Percentiles rank a stretch among this genome's conserved stretches.
Conservation (phyloP, 2,888 invertebrate species). For the Bombyx huttoni region DNA sequence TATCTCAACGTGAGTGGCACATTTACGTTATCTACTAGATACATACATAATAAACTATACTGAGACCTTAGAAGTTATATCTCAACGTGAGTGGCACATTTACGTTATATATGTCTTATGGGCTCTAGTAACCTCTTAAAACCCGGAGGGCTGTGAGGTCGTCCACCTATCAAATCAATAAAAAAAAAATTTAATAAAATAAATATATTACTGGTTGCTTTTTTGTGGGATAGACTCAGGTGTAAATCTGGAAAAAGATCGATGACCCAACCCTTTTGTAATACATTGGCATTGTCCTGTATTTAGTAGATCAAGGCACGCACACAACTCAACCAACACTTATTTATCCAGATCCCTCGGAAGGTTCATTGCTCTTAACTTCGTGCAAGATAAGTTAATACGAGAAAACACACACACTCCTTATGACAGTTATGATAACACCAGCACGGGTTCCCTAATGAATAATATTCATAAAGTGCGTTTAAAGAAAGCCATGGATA, state of each 20-base stretch:
- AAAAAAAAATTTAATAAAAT: too few relatives aligned
- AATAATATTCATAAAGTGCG: slow-evolving; percentile 8
- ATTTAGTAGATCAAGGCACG: slow-evolving; percentile 11
- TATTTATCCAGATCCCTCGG: slow-evolving; percentile 30
- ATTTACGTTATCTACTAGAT: too few relatives aligned
- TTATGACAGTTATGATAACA: slow-evolving; percentile 37
- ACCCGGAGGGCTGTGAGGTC: too few relatives aligned
- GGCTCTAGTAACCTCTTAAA: too few relatives aligned
- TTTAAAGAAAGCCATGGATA: background rate
- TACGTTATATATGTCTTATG: too few relatives aligned
- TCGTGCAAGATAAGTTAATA: slow-evolving; percentile 36
- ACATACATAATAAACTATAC: too few relatives aligned
- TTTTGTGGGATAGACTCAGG: background rate
- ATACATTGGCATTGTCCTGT: background rate
- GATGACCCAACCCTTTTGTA: slow-evolving; percentile 6
- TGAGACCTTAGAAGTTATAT: too few relatives aligned
- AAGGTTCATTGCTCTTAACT: slow-evolving; percentile 34
- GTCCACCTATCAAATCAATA: too few relatives aligned
- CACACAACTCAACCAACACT: slow-evolving; percentile 13
- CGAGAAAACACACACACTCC: slow-evolving; percentile 36
- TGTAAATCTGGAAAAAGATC: background rate
- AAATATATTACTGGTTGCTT: background rate
- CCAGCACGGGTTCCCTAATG: slow-evolving; percentile 23
- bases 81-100: too few relatives aligned
- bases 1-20: too few relatives aligned